Percentiles rank a stretch among this genome's conserved stretches.
Evolutionary conservation across 2,113 vertebrate species (phyloP).

Genomic region (Microtus ochrogaster): DNA sequence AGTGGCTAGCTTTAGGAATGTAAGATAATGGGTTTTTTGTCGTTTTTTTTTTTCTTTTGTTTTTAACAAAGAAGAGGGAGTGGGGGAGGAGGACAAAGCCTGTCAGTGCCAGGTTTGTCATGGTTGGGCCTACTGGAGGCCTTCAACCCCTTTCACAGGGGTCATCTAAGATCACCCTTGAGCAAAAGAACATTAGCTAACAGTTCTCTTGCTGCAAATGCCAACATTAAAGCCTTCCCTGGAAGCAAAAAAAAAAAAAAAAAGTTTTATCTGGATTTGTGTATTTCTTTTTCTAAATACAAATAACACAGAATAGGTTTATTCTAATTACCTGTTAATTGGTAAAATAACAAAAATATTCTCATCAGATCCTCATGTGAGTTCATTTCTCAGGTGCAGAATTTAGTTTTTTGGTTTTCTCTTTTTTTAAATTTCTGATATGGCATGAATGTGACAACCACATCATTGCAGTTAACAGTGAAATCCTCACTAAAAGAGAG

Average conservation of each 20-base stretch:
- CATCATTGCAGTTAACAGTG: neutral
- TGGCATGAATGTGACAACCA: neutral
- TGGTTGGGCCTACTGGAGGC: neutral
- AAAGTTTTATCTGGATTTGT: neutral
- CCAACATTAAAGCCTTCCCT: neutral
- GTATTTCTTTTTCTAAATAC: neutral
- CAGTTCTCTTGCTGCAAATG: neutral
- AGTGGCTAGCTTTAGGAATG: neutral
- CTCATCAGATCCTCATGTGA: neutral
- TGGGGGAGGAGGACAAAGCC: neutral
- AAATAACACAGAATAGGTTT: neutral
- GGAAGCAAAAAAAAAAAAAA: neutral
- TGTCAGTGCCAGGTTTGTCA: neutral
- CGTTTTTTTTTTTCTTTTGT: too few relatives aligned
- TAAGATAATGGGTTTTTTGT: neutral
- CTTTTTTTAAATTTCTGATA: neutral
- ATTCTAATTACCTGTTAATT: neutral
- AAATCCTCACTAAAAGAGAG: neutral
- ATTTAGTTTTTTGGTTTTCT: neutral
- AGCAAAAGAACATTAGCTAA: neutral
- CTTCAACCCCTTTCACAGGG: neutral
- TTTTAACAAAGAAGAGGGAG: neutral
- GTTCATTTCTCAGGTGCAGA: slow-evolving; percentile 11
- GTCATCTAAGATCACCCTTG: neutral
- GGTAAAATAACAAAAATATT: neutral